Base-by-base conservation (phyloP, 2,113 vertebrate species). In the Crotalus horridus region DNA sequence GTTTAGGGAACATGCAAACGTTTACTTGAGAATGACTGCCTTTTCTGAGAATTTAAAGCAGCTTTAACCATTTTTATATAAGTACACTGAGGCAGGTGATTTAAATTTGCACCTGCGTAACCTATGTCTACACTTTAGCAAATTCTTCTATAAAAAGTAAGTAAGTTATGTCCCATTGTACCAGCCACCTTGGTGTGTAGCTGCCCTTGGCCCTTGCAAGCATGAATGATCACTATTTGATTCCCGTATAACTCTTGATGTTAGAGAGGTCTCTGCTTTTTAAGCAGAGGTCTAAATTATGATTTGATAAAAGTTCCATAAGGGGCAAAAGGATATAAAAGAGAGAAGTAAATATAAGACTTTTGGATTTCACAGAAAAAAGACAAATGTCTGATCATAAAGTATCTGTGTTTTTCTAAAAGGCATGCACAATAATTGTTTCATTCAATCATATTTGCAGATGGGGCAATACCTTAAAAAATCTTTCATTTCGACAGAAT, bases 1-100 rank as follows among this genome's bases (percentile, higher is more conserved):
- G 95, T 94, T 96, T 95, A 48, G 93, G 94, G 94, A 96, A 91
- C 94, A 93, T 92, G 95, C 95, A 88, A 0, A 93, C 89, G 89
- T 94, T 91, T 91, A 91, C 55, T 88, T 89, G 93, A 93, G 92
- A 96, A 93, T 69, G 21, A 92, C 55, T 39, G 87, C 64, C 90
- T 56, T 64, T 96, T 95, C 95, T 92, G 95, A 94, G 92, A 48
- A 33, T 90, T 64, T 87, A 88, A 86, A 90, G 69, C 55, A 54
- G 91, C 93, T 95, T 96, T 91, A 94, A 93, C 95, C 11, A 56
- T 89, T 88, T 94, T 92, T 93, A 69, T 92, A 43, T 81, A 94
- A 95, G 89, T 85, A 91, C 87, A 88, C 0, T 58, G 64, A 94
- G 93, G 88, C 94, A 95, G 90, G 94, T 94, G 90, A 94, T 96